These are phyloP conservation scores for Chloroclysta siterata DNA, from an alignment of 2,888 invertebrate species.

Conservation along the genomic window DNA sequence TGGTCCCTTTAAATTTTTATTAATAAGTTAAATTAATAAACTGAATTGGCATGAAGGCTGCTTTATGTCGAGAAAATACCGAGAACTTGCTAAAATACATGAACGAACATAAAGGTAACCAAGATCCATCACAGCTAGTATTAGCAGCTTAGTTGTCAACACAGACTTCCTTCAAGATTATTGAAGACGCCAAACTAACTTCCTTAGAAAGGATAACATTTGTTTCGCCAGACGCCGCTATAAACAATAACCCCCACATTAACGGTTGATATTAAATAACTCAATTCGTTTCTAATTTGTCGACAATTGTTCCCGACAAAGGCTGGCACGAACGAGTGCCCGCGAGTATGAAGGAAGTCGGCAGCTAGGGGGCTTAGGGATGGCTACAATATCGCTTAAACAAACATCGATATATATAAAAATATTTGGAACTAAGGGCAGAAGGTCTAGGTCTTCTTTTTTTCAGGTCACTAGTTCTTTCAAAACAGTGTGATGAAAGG, in stretches of 20 bases:
- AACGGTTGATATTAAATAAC: constrained; percentile 83
- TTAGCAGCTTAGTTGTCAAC: no score
- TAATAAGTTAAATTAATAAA: no score
- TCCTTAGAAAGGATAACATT: constrained; percentile 34
- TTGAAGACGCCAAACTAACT: background rate
- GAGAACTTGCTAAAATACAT: no score
- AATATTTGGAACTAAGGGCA: no score
- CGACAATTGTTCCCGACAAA: constrained; percentile 85
- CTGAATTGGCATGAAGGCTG: no score
- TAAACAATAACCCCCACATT: constrained; percentile 75
- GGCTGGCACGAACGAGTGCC: constrained; percentile 83
- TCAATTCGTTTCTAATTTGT: constrained; percentile 85
- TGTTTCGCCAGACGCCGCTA: constrained; percentile 52
- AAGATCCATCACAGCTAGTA: no score
- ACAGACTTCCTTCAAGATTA: constrained; percentile 1
- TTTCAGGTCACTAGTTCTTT: no score
- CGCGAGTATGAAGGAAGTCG: constrained; percentile 84
- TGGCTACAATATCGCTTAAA: background rate
- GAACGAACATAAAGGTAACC: no score
- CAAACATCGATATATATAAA: constrained; percentile 6
- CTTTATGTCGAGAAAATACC: no score
- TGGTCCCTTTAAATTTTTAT: no score
- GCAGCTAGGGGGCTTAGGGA: constrained; percentile 69
- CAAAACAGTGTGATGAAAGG: no score
- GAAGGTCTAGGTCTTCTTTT: no score